Evolutionary conservation across 2,113 vertebrate genomes (phyloP), one percentile per base, ranked within the genome.

Genomic region (Siniperca knerii): DNA sequence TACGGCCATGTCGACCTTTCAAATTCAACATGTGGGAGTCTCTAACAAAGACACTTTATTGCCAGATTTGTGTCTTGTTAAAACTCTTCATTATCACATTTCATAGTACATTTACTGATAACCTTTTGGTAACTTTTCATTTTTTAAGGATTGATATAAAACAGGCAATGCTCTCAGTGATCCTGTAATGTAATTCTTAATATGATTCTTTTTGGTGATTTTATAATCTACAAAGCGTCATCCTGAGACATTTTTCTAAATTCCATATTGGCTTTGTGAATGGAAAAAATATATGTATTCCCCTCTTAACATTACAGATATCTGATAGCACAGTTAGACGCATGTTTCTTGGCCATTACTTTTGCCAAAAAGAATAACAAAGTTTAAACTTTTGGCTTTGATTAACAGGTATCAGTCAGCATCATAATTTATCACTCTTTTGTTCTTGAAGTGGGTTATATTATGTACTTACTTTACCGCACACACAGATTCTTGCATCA

Each of bases 21-120:
- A 72, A 35, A 57, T 55, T 83, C 20, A 77, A 74, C 15, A 54
- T 46, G 35, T 37, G 20, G 29, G 46, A 65, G 20, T 76, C 29
- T 54, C 29, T 57, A 8, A 67, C 16, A 23, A 20, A 42, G 35
- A 29, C n/a, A 25, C 67, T 25, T 44, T n/a, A 7, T 55, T 65
- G 58, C 35, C 35, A 71, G 37, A 20, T 55, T 37, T 48, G 4
- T 44, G 16, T 71, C 29, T 9, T 42, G 29, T 62, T 44, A 29
- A 69, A 64, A 48, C 55, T 37, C 6, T 72, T 60, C 37, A 74
- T 74, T 16, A 60, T 55, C 29, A 77, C 18, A 64, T 10, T 58
- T 12, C 3, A 16, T 50, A 48, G 15, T 21, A 52, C 12, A 54
- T 35, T 13, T 37, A 71, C 33, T 15, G 29, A 37, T 55, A 55